Base-by-base conservation (phyloP, 2,113 vertebrate species). In the Climacteris rufus region DNA sequence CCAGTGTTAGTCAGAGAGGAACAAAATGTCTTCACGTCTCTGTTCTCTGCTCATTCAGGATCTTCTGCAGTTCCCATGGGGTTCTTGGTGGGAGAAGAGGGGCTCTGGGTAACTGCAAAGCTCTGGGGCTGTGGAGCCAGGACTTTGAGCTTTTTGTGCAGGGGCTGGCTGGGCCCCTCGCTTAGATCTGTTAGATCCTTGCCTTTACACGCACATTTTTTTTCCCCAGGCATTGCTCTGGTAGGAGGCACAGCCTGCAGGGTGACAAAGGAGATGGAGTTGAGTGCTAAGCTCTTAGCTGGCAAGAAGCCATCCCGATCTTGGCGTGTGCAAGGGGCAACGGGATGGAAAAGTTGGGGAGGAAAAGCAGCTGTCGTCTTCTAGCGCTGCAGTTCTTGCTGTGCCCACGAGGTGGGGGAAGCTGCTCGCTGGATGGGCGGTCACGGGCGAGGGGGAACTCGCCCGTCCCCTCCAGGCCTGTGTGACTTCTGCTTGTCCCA, bases 351-450 rank as follows among this genome's bases (percentile, higher is more conserved):
- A 95, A 95, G 74, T 90, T 81, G 42, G 69, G 83, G 74, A 94
- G 87, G 87, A 83, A 90, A 92, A 86, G 93, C 92, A 90, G 86
- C 68, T 83, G 79, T 80, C 7, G 9, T 56, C 27, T 85, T 37
- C 7, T 35, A 52, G 72, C 35, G 1, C 19, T 96, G 97, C 93
- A 97, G 66, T 97, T 97, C 96, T 90, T 47, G 5, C 21, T 61
- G 37, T 79, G 93, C 49, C 91, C 97, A 69, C 90, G 35, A 96
- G 96, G 63, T 95, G 97, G 97, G 42, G 69, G 27, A 85, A 95
- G 82, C 74, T 53, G 72, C 79, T 95, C 15, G 2, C 24, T 28
- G n/a, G 39, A 84, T 35, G 72, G 44, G 11, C 57, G 35, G 3
- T 33, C 22, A 8, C 30, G 8, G 31, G 2, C 42, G 42, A 15